phyloP scores from a whole-genome alignment of 2,888 invertebrate species.

The Siphlonurus alternatus region DNA sequence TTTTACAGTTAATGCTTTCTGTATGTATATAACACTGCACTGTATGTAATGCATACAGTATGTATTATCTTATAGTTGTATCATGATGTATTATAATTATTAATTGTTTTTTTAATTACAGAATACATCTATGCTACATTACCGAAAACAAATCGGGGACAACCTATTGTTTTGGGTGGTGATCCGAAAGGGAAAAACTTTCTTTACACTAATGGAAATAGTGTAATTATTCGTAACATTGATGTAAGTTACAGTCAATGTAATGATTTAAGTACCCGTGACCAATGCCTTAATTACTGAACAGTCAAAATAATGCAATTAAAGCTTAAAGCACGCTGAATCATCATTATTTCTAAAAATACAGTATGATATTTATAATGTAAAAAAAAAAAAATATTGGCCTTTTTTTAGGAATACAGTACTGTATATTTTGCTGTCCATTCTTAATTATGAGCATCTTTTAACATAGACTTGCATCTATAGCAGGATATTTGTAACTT shows the following conservation, averaged over 20 bases:
- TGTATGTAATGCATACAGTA: background rate
- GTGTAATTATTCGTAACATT: constrained; percentile 92
- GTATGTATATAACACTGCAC: too few relatives aligned
- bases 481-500: too few relatives aligned
- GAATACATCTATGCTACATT: constrained; percentile 83
- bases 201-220: constrained; percentile 93
- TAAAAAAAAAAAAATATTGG: too few relatives aligned
- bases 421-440: too few relatives aligned
- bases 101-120: constrained; percentile 28
- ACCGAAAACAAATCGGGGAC: constrained; percentile 87
- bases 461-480: too few relatives aligned
- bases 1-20: too few relatives aligned
- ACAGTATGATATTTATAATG: too few relatives aligned
- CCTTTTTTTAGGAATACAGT: too few relatives aligned
- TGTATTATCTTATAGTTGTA: background rate
- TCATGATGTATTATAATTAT: background rate
- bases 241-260: constrained; percentile 39
- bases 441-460: too few relatives aligned
- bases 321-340: too few relatives aligned
- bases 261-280: background rate
- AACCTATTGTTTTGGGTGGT: constrained; percentile 82
- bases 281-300: background rate
- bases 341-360: too few relatives aligned
- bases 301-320: too few relatives aligned
- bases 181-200: constrained; percentile 96